These are phyloP conservation scores for Eupsilia transversa DNA, from an alignment of 2,888 invertebrate genomes.

Conservation along the genomic window DNA sequence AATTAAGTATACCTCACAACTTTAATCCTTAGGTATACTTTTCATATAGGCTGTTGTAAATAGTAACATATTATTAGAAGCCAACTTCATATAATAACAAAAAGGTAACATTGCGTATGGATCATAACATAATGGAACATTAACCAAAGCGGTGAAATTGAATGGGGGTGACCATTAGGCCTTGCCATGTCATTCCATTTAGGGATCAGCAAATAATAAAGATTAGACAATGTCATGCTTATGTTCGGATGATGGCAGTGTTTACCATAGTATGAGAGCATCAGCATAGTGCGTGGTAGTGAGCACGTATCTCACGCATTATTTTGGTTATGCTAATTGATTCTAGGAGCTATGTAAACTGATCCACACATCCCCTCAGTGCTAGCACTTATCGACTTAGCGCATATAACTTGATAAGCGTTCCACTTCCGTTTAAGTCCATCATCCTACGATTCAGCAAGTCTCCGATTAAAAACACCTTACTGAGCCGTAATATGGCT, in stretches of 20 bases:
- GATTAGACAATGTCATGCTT: slow-evolving; percentile 33
- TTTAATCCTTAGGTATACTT: not conserved
- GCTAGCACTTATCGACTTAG: slow-evolving; percentile 46
- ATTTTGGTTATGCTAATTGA: slow-evolving; percentile 26
- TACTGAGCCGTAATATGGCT: not conserved
- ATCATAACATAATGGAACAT: slow-evolving; percentile 28
- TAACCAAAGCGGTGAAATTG: slow-evolving; percentile 25
- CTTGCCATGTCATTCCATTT: slow-evolving; percentile 24
- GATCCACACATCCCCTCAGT: slow-evolving; percentile 26
- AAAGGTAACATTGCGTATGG: not conserved
- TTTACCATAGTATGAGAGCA: slow-evolving; percentile 11
- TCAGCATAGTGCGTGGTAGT: not conserved
- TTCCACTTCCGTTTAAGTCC: slow-evolving; percentile 50
- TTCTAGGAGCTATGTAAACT: slow-evolving; percentile 31
- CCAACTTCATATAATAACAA: slow-evolving; percentile 14
- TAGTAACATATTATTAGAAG: not conserved
- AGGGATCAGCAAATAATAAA: slow-evolving; percentile 30
- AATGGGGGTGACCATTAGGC: slow-evolving; percentile 17
- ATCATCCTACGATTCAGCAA: slow-evolving; percentile 49
- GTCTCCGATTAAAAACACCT: slow-evolving; percentile 62
- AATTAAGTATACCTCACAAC: not conserved
- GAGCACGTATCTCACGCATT: slow-evolving; percentile 19
- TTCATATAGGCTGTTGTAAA: not conserved
- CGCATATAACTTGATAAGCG: slow-evolving; percentile 51
- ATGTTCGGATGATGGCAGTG: slow-evolving; percentile 26